Evolutionary conservation across 2,888 invertebrate species (phyloP).

Genomic region (Perithous albicinctus): DNA sequence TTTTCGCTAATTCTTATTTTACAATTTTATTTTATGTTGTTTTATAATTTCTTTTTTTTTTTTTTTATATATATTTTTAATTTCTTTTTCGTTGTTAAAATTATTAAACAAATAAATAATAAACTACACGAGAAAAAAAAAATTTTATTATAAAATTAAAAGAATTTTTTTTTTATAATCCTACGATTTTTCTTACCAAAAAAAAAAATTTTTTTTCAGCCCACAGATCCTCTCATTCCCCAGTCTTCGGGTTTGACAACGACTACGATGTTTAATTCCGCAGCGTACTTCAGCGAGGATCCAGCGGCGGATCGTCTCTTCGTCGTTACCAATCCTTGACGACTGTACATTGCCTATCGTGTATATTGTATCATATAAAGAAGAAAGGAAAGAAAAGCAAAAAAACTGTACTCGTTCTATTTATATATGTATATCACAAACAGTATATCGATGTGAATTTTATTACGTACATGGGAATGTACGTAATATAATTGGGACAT

Average conservation of each 20-base stretch:
- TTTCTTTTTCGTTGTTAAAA: background rate
- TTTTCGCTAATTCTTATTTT: too few relatives aligned
- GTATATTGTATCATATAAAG: slow-evolving; percentile 83
- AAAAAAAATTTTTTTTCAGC: slow-evolving; percentile 22
- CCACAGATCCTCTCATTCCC: slow-evolving; percentile 34
- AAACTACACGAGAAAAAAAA: too few relatives aligned
- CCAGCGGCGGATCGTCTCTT: slow-evolving; percentile 82
- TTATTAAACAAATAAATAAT: too few relatives aligned
- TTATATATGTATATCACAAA: slow-evolving; percentile 42
- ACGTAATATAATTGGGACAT: slow-evolving; percentile 51
- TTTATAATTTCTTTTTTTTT: too few relatives aligned
- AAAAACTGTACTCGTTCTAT: slow-evolving; percentile 68
- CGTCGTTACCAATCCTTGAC: slow-evolving; percentile 83
- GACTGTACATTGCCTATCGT: slow-evolving; percentile 81
- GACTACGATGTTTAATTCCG: slow-evolving; percentile 81
- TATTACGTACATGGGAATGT: slow-evolving; percentile 56
- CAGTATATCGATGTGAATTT: slow-evolving; percentile 40
- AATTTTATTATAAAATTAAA: too few relatives aligned
- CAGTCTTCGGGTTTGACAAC: slow-evolving; percentile 67
- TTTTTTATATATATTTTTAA: too few relatives aligned
- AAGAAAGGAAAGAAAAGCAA: slow-evolving; percentile 39
- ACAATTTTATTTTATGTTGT: background rate
- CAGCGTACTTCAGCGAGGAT: slow-evolving; percentile 83
- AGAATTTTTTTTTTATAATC: too few relatives aligned
- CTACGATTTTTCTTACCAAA: background rate